Base-by-base conservation (phyloP, 2,888 invertebrate genomes). In the Micoletzkya japonica region DNA sequence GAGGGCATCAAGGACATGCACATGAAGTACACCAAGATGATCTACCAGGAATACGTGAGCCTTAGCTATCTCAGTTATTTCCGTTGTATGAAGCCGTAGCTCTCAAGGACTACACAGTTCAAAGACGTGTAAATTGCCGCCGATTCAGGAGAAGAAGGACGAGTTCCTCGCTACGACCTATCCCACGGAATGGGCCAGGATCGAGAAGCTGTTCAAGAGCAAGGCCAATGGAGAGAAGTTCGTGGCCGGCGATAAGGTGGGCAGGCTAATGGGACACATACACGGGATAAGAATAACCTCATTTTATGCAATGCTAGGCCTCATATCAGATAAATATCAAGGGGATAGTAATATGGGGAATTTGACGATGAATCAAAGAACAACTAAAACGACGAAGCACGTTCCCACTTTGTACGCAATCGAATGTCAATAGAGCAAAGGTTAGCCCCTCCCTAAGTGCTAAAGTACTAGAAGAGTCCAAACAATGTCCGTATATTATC, bases 1-100 rank as follows among this genome's bases (percentile, higher is more conserved):
- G 81, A 81, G 24, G 77, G 76, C 36, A 30, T 78, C 56, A 69
- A 73, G 26, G 81, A 81, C 49, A 34, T 78, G 54, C 81, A 77
- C 73, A 52, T 44, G 58, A 79, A 79, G 64, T 81, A 81, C 74
- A 70, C 66, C 26, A 28, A 66, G 4, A 70, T 79, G 70, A 77
- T 81, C 74, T 81, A 81, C 72, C 36, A 63, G 4, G 66, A 77
- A 36, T 77, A 72, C 34, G 76, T 74, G 49, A 69, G 49, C 14
- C 49, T n/a, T n/a, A n/a, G n/a, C n/a, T n/a, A n/a, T n/a, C n/a
- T n/a, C n/a, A n/a, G n/a, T n/a, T n/a, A n/a, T n/a, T n/a, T n/a
- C n/a, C n/a, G n/a, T n/a, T n/a, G n/a, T n/a, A n/a, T n/a, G n/a
- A n/a, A n/a, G n/a, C n/a, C n/a, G n/a, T n/a, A n/a, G n/a, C n/a